Base-by-base conservation (phyloP, 2,113 vertebrate species). In the Catharus minimus region DNA sequence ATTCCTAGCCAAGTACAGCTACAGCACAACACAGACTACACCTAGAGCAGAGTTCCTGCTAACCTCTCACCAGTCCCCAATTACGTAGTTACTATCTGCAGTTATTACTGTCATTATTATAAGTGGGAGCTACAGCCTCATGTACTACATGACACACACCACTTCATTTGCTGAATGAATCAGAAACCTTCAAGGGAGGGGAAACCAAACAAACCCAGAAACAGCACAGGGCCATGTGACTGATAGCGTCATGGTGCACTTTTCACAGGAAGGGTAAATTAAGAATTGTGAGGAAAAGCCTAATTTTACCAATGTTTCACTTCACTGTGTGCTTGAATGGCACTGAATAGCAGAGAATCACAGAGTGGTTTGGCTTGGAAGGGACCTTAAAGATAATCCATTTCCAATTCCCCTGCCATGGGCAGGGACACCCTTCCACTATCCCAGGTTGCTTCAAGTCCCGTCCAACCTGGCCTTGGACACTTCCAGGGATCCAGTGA, bases 231-330 rank as follows among this genome's bases (percentile, higher is more conserved):
- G 82, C 89, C 93, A 90, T 68, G 67, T 79, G 93, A 95, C 1
- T 26, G 61, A 43, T 61, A 39, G 49, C 3, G 5, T 92, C 94
- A 80, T 11, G 5, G 30, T 55, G 19, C 0, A 0, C 62, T 86
- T 83, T 91, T 93, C 95, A 79, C 46, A 68, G 66, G 83, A 94
- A 95, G 83, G 36, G 69, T 90, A 91, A 96, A 95, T 86, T 90
- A 94, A 90, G 86, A 82, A 38, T 81, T 46, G 39, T 41, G 65
- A 81, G 53, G 79, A 89, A 50, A 78, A 92, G 65, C 73, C 79
- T 82, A n/a, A 82, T 94, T 86, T 86, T 93, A 95, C 80, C 90
- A 81, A 20, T 78, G 88, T 94, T 91, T 95, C 93, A 94, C 80
- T 95, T 96, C 92, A 39, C 39, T n/a, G 44, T 64, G 30, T 53